These are phyloP conservation scores for Kryptolebias ocellatus DNA, from an alignment of 2,797 vertebrate species.

Conservation along the genomic window DNA sequence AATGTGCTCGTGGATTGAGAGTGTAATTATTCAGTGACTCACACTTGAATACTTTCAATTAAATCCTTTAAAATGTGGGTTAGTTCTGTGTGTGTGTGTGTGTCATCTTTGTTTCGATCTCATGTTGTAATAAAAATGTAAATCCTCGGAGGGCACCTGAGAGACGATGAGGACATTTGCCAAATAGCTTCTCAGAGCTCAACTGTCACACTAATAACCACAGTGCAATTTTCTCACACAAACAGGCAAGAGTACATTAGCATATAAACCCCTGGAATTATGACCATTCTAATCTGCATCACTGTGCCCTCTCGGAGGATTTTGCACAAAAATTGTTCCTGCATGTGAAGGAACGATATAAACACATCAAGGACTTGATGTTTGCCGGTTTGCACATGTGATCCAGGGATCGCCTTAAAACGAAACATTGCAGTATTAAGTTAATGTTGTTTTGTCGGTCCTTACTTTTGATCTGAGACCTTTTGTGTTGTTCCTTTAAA, in stretches of 20 bases:
- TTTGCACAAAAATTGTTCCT: slow-evolving; percentile 26
- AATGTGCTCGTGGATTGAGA: slow-evolving; percentile 74
- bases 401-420: neutral
- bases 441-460: neutral
- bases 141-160: slow-evolving; percentile 79
- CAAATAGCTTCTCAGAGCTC: slow-evolving; percentile 69
- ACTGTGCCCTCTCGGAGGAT: slow-evolving; percentile 42
- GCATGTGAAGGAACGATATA: slow-evolving; percentile 21
- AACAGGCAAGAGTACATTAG: slow-evolving; percentile 78
- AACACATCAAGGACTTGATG: slow-evolving; percentile 52
- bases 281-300: slow-evolving; percentile 75
- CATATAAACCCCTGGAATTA: slow-evolving; percentile 82
- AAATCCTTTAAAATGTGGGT: slow-evolving; percentile 73
- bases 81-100: slow-evolving; percentile 51
- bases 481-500: slow-evolving; percentile 53
- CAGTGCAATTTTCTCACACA: slow-evolving; percentile 80
- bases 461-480: slow-evolving; percentile 32
- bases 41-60: slow-evolving; percentile 88
- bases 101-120: slow-evolving; percentile 63
- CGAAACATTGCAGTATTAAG: neutral
- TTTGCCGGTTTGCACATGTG: slow-evolving; percentile 35
- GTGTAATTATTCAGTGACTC: slow-evolving; percentile 87
- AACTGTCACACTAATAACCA: slow-evolving; percentile 78
- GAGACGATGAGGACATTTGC: slow-evolving; percentile 74
- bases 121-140: slow-evolving; percentile 85